Percentiles rank a stretch among this genome's conserved stretches.
Evolutionary conservation across 2,888 invertebrate species (phyloP).

Genomic region (Yponomeuta evonymella): DNA sequence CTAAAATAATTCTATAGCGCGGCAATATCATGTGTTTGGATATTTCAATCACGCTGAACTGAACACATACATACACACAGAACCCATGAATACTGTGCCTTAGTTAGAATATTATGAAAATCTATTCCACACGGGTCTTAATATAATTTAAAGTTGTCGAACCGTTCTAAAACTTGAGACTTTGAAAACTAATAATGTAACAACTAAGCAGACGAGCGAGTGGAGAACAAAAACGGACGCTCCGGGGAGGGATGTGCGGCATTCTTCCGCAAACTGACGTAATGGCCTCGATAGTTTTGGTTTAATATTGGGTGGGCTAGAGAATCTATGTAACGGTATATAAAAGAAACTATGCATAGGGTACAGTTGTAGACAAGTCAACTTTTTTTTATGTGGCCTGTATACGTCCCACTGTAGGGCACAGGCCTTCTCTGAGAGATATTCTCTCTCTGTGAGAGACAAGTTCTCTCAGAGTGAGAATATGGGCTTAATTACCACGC

Average conservation of each 20-base stretch:
- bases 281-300: neutral
- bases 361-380: too few relatives aligned
- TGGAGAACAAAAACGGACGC: slow-evolving; percentile 46
- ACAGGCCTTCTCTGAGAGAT: too few relatives aligned
- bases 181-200: slow-evolving; percentile 68
- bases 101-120: neutral
- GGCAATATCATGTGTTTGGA: neutral
- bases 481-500: too few relatives aligned
- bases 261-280: slow-evolving; percentile 27
- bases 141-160: slow-evolving; percentile 45
- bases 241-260: slow-evolving; percentile 25
- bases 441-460: too few relatives aligned
- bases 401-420: too few relatives aligned
- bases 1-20: neutral
- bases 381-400: too few relatives aligned
- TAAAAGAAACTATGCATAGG: too few relatives aligned
- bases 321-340: too few relatives aligned
- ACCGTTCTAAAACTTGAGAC: slow-evolving; percentile 49
- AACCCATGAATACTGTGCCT: neutral
- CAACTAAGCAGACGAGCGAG: slow-evolving; percentile 41
- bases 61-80: neutral
- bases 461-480: too few relatives aligned
- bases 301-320: neutral
- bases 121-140: neutral
- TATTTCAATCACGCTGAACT: neutral